These are phyloP conservation scores for Scyliorhinus canicula DNA, from an alignment of 2,797 vertebrate genomes.

Conservation along the genomic window DNA sequence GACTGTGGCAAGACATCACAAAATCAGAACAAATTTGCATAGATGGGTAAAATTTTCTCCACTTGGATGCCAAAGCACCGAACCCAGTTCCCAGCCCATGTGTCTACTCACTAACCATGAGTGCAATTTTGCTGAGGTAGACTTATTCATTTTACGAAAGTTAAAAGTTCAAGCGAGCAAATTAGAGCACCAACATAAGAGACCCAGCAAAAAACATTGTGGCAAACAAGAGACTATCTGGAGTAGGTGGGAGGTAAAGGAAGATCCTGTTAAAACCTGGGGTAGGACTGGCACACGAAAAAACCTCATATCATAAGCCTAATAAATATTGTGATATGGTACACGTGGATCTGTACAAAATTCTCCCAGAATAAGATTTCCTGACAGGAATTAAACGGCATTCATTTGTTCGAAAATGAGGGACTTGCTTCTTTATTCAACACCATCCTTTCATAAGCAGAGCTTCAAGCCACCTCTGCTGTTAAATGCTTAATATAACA, in stretches of 20 bases:
- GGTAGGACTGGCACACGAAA: not conserved
- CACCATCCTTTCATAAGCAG: not conserved
- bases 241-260: not conserved
- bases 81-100: not conserved
- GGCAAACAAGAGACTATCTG: not conserved
- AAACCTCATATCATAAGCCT: not conserved
- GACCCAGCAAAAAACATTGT: not conserved
- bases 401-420: not conserved
- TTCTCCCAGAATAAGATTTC: accelerated
- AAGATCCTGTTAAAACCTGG: not conserved
- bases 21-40: not conserved
- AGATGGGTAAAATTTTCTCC: not conserved
- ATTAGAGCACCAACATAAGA: not conserved
- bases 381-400: not conserved
- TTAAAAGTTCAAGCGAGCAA: not conserved
- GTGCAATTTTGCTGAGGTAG: not conserved
- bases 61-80: not conserved
- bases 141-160: no score
- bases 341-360: not conserved
- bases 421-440: not conserved
- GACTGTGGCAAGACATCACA: not conserved
- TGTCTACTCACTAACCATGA: not conserved
- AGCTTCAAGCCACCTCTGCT: not conserved
- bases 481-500: not conserved
- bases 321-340: not conserved